These are phyloP conservation scores for Excalfactoria chinensis DNA, from an alignment of 2,113 vertebrate genomes.

Conservation along the genomic window DNA sequence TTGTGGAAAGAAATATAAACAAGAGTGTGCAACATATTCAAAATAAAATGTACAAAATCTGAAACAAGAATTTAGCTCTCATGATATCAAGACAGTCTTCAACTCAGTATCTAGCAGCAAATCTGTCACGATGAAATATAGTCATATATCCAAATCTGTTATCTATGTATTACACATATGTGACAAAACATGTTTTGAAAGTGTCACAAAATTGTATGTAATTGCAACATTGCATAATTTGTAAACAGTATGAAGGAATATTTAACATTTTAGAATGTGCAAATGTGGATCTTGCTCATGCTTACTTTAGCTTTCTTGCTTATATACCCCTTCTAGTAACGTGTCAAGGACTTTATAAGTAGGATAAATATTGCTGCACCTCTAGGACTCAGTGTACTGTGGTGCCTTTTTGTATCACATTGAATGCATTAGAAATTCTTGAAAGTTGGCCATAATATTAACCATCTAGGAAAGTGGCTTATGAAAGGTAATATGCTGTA, in stretches of 20 bases:
- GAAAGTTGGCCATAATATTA: not conserved
- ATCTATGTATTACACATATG: not conserved
- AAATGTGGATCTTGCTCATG: not conserved
- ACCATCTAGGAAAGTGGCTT: not conserved
- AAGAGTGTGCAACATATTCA: not conserved
- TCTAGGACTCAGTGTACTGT: not conserved
- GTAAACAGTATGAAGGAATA: not conserved
- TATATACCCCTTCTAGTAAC: not conserved
- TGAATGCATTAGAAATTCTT: not conserved
- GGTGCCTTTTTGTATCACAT: not conserved
- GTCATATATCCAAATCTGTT: not conserved
- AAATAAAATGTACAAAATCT: not conserved
- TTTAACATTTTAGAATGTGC: not conserved
- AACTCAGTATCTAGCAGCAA: not conserved
- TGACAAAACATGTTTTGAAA: not conserved
- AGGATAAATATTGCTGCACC: not conserved
- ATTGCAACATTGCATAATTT: not conserved
- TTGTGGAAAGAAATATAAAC: conserved; percentile 48
- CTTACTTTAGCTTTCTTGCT: not conserved
- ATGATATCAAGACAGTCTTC: not conserved
- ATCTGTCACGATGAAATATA: not conserved
- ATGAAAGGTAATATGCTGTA: not conserved
- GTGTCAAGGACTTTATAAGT: not conserved
- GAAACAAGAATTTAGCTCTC: not conserved
- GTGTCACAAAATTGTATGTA: not conserved